phyloP scores from a whole-genome alignment of 2,797 vertebrate species.

The Sitta carolinensis region DNA sequence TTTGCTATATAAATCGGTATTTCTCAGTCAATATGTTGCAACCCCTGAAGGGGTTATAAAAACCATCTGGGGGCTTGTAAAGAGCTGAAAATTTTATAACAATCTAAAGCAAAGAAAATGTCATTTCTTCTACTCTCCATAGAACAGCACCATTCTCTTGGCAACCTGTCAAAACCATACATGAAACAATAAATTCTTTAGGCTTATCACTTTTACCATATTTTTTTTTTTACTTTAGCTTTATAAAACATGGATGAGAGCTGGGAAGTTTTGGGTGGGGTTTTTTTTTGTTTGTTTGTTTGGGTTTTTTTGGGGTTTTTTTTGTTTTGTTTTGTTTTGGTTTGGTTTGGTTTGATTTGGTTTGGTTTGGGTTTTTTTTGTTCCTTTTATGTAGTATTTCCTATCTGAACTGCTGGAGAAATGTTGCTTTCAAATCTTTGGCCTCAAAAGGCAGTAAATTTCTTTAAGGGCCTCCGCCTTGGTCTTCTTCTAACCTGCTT shows the following conservation, averaged over 20 bases:
- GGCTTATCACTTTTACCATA: conserved; percentile 33
- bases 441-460: background rate
- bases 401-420: background rate
- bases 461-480: background rate
- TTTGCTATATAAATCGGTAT: conserved; percentile 50
- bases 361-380: too few species aligned
- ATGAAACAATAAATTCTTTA: conserved; percentile 44
- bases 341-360: too few species aligned
- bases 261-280: background rate
- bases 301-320: too few species aligned
- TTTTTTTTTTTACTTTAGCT: background rate
- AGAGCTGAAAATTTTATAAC: conserved; percentile 56
- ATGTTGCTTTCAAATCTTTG: background rate
- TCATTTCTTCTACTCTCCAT: conserved; percentile 11
- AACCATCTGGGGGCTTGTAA: conserved; percentile 61
- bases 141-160: conserved; percentile 18
- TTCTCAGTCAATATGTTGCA: conserved; percentile 55
- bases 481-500: conserved; percentile 17
- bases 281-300: background rate
- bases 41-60: conserved; percentile 55
- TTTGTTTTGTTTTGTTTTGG: too few species aligned
- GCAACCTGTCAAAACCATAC: conserved; percentile 29
- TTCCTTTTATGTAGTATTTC: background rate
- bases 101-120: conserved; percentile 57
- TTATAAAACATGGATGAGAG: background rate